Conservation (phyloP, 92 coral and sea anemone genomes). For the Epizoanthus scotinus region DNA sequence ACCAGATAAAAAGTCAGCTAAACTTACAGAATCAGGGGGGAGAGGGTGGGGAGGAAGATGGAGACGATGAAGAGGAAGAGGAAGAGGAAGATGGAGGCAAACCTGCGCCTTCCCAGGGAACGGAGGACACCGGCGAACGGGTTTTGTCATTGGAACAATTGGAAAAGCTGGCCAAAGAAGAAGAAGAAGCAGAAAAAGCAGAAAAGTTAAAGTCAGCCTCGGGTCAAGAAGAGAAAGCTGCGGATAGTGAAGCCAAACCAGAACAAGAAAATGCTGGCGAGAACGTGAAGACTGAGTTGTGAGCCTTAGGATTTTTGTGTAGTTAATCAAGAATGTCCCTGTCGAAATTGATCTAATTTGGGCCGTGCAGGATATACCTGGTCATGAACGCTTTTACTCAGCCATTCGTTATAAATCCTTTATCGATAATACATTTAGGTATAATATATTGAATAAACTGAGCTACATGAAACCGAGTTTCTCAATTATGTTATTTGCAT, state of each 20-base stretch:
- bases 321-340: too few relatives aligned
- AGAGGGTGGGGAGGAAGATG: conserved; percentile 51
- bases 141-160: conserved; percentile 20
- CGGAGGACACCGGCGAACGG: neutral
- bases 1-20: conserved; percentile 84
- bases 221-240: neutral
- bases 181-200: conserved; percentile 39
- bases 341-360: too few relatives aligned
- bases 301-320: neutral
- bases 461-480: too few relatives aligned
- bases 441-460: too few relatives aligned
- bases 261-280: conserved; percentile 12
- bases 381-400: too few relatives aligned
- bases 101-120: too few relatives aligned
- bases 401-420: too few relatives aligned
- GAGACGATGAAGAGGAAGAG: conserved; percentile 44
- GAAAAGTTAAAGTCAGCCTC: conserved; percentile 14
- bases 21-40: conserved; percentile 58
- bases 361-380: too few relatives aligned
- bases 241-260: conserved; percentile 8
- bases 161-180: conserved; percentile 38
- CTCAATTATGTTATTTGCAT: too few relatives aligned
- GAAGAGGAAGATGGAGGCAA: neutral
- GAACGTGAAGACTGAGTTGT: conserved; percentile 34
- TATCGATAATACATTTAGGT: too few relatives aligned